Conservation (phyloP, 2,888 invertebrate genomes). For the Hypomecis atomaria region DNA sequence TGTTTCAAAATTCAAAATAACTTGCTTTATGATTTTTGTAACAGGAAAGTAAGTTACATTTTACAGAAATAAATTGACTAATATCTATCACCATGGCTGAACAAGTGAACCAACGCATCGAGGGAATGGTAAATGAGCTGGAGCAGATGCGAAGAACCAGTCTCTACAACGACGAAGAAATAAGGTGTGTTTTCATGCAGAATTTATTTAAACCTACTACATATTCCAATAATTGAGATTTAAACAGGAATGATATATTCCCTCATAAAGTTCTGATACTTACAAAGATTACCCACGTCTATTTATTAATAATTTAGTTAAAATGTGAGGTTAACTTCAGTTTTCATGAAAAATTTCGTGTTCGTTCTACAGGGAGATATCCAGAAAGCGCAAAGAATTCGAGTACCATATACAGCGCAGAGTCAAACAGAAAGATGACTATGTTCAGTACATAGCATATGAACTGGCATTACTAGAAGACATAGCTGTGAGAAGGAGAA, state of each 20-base stretch:
- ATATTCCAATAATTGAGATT: too few species aligned
- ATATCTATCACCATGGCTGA: constrained; percentile 88
- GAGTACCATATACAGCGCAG: constrained; percentile 89
- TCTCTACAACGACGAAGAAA: constrained; percentile 88
- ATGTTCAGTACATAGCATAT: constrained; percentile 88
- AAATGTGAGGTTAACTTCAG: constrained; percentile 11
- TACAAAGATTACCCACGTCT: too few species aligned
- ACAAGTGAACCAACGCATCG: constrained; percentile 90
- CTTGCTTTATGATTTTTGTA: not conserved
- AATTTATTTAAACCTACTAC: not conserved
- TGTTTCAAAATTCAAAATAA: not conserved
- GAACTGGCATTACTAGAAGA: constrained; percentile 88
- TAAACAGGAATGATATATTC: too few species aligned
- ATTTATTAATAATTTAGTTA: too few species aligned
- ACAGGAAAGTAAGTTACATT: not conserved
- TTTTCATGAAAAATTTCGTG: not conserved
- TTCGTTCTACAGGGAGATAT: constrained; percentile 82
- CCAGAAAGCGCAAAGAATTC: constrained; percentile 88
- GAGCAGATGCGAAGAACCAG: constrained; percentile 90
- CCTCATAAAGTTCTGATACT: too few species aligned
- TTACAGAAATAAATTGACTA: constrained; percentile 17
- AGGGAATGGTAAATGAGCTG: constrained; percentile 91
- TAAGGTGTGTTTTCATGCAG: constrained; percentile 76
- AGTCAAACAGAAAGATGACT: constrained; percentile 89
- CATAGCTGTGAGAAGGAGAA: constrained; percentile 85